Conservation (phyloP, 64 coral and sea anemone species). For the Montipora sp. region DNA sequence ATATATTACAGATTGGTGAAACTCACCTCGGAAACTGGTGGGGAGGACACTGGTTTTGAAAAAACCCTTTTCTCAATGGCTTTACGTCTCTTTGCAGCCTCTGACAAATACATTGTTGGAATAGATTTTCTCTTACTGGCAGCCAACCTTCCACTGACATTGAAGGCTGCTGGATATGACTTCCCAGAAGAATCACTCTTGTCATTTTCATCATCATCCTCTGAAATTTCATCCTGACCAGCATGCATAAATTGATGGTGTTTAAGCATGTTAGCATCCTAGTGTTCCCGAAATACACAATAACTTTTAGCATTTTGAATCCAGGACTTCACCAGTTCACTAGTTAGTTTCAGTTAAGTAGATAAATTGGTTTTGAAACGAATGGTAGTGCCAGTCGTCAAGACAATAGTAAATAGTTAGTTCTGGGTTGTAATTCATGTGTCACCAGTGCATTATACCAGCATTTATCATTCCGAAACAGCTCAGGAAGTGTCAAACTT, state of each 20-base stretch:
- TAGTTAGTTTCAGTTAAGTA: too few species aligned
- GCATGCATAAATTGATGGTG: not conserved
- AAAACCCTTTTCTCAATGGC: slow-evolving; percentile 30
- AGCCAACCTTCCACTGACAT: slow-evolving; percentile 10
- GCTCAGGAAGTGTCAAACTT: too few species aligned
- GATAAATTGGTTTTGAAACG: too few species aligned
- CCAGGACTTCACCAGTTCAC: too few species aligned
- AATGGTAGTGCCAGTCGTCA: too few species aligned
- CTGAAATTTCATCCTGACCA: not conserved
- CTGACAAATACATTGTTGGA: not conserved
- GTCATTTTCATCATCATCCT: not conserved
- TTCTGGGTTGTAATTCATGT: too few species aligned
- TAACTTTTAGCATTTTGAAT: too few species aligned
- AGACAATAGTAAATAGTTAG: too few species aligned
- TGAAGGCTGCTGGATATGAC: slow-evolving; percentile 35
- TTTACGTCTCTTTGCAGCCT: slow-evolving; percentile 17
- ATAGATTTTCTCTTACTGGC: slow-evolving; percentile 22
- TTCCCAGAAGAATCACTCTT: slow-evolving; percentile 3
- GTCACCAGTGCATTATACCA: too few species aligned
- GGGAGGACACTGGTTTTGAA: not conserved
- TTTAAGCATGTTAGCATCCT: not conserved
- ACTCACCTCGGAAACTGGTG: slow-evolving; percentile 1
- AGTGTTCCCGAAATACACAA: not conserved
- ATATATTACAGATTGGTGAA: not conserved
- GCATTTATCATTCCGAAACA: too few species aligned